phyloP scores from a whole-genome alignment of 1,140 invertebrate species.

The Neodiprion pinetum region DNA sequence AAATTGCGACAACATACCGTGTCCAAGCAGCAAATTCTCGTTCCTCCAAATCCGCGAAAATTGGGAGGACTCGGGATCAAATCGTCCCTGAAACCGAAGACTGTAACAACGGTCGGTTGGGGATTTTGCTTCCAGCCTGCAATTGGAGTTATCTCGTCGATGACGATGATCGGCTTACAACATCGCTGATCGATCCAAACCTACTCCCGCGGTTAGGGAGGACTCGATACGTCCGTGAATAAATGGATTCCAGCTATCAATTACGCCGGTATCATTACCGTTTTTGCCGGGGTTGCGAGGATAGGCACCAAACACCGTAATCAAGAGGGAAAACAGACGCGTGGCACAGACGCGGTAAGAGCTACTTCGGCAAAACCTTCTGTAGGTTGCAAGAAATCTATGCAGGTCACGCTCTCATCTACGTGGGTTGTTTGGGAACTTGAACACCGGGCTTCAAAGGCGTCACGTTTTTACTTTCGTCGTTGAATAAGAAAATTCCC shows the following conservation, averaged over 20 bases:
- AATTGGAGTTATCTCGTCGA: too few relatives aligned
- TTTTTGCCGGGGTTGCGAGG: not conserved
- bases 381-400: conserved; percentile 35
- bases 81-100: not conserved
- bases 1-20: conserved; percentile 1
- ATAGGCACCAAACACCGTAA: conserved; percentile 43
- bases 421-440: not conserved
- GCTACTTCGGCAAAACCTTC: conserved; percentile 36
- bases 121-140: not conserved
- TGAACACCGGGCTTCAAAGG: not conserved
- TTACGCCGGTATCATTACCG: not conserved
- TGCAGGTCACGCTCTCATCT: not conserved
- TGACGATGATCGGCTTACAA: not conserved
- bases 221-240: not conserved
- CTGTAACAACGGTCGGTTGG: not conserved
- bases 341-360: conserved; percentile 1
- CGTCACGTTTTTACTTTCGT: not conserved
- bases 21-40: not conserved
- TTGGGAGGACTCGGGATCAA: not conserved
- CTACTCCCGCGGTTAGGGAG: not conserved
- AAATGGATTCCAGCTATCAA: not conserved
- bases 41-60: not conserved
- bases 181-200: not conserved
- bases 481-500: not conserved
- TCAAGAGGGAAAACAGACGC: conserved; percentile 45